These are phyloP conservation scores for Sebastes umbrosus DNA, from an alignment of 2,797 vertebrate genomes.

Conservation along the genomic window DNA sequence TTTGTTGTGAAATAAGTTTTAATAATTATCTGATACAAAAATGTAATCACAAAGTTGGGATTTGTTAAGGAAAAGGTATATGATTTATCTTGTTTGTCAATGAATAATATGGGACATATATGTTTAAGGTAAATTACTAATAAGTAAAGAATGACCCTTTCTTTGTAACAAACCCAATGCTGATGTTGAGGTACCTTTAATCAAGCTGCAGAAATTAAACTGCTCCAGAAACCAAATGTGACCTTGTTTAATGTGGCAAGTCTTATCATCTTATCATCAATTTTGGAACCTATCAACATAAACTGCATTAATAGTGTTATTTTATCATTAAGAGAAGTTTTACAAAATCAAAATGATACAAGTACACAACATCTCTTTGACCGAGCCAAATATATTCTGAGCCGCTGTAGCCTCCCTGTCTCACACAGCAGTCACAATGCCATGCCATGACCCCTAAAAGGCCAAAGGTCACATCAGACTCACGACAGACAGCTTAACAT, in stretches of 20 bases:
- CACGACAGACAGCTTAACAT: constrained; percentile 46
- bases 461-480: constrained; percentile 41
- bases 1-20: background rate
- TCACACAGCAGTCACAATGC: background rate
- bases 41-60: background rate
- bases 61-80: background rate
- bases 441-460: constrained; percentile 24
- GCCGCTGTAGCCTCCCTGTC: background rate
- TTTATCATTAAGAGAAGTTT: background rate
- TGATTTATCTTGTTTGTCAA: background rate
- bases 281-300: background rate
- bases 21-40: background rate
- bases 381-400: constrained; percentile 6
- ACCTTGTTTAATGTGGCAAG: background rate
- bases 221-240: background rate
- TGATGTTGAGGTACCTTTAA: background rate
- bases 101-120: background rate
- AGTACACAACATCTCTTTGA: background rate
- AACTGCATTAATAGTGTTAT: background rate
- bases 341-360: background rate
- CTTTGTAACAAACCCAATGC: background rate
- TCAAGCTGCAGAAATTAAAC: background rate
- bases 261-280: background rate
- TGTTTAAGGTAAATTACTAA: background rate
- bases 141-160: background rate